These are phyloP conservation scores for Malacoraja senta DNA, from an alignment of 2,797 vertebrate genomes.

Conservation along the genomic window DNA sequence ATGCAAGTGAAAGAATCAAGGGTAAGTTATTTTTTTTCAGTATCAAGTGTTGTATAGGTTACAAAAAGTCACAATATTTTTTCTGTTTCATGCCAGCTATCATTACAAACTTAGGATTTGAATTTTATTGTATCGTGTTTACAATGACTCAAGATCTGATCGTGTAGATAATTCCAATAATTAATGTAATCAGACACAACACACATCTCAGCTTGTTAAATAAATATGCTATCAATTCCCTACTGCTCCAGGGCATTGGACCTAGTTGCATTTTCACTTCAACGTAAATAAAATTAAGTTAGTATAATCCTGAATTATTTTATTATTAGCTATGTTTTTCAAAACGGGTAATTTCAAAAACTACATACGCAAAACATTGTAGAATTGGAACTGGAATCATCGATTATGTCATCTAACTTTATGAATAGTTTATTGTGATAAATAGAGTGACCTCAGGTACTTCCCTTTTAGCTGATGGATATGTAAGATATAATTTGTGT, in stretches of 20 bases:
- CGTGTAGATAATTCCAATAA: constrained; percentile 45
- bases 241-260: constrained; percentile 47
- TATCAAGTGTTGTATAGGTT: neutral
- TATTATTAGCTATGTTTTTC: neutral
- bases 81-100: neutral
- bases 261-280: constrained; percentile 57
- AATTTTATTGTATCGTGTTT: constrained; percentile 49
- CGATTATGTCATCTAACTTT: neutral
- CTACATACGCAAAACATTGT: neutral
- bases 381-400: neutral
- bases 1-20: neutral
- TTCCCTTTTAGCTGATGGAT: neutral
- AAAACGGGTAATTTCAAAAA: neutral
- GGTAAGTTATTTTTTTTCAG: neutral
- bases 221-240: constrained; percentile 52
- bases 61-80: neutral
- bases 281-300: constrained; percentile 6
- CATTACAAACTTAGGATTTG: constrained; percentile 42
- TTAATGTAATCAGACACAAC: constrained; percentile 51
- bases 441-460: constrained; percentile 1
- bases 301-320: neutral
- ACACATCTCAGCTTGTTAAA: constrained; percentile 53
- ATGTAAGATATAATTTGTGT: neutral
- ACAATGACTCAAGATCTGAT: constrained; percentile 45
- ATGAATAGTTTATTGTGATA: neutral